phyloP scores from a whole-genome alignment of 2,888 invertebrate genomes.

The Hypena proboscidalis region DNA sequence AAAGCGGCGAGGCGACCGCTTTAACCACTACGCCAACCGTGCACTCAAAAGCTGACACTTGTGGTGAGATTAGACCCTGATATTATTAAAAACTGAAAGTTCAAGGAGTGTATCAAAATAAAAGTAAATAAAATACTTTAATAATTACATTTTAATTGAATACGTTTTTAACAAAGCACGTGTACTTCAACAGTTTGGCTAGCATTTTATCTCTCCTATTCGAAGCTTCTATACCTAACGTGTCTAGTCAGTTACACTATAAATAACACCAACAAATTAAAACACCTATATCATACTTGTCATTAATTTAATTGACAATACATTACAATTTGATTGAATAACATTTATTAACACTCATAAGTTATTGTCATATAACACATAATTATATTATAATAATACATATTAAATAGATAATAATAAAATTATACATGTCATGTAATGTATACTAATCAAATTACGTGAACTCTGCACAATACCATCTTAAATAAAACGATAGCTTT shows the following conservation, averaged over 20 bases:
- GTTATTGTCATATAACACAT: conserved; percentile 38
- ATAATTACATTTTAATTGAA: background rate
- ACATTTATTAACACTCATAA: conserved; percentile 24
- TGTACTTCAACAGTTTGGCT: background rate
- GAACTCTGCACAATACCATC: too few species aligned
- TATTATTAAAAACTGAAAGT: too few species aligned
- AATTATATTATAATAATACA: background rate
- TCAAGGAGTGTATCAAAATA: too few species aligned
- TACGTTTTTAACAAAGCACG: background rate
- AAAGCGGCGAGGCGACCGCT: too few species aligned
- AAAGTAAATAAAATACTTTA: background rate
- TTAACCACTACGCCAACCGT: too few species aligned
- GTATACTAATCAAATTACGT: too few species aligned
- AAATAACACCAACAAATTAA: conserved; percentile 1
- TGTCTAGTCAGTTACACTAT: background rate
- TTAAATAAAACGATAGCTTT: too few species aligned
- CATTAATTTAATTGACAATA: conserved; percentile 39
- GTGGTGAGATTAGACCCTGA: too few species aligned
- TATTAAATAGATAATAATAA: background rate
- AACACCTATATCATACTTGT: conserved; percentile 1
- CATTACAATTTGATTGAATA: conserved; percentile 21
- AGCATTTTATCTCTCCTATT: background rate
- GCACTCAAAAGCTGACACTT: too few species aligned
- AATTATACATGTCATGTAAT: too few species aligned
- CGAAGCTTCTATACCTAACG: too few species aligned